Conservation (phyloP, 2,888 invertebrate genomes). For the Phorcus lineatus region DNA sequence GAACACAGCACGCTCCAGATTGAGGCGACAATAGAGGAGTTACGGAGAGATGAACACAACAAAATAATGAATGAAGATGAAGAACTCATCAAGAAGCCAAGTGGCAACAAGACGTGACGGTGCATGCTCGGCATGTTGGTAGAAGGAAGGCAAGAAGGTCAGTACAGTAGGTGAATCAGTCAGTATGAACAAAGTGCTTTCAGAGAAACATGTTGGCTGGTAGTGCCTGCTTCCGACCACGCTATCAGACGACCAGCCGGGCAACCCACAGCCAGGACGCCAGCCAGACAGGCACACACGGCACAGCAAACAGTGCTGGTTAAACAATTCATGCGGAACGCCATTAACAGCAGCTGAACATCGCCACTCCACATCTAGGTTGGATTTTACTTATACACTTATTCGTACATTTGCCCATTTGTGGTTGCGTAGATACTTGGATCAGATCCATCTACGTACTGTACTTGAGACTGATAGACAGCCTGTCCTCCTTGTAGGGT, state of each 20-base stretch:
- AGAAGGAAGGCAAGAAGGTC: background rate
- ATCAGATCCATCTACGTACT: conserved; percentile 81
- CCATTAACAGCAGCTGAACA: conserved; percentile 33
- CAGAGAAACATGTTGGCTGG: conserved; percentile 11
- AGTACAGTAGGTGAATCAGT: conserved; percentile 2
- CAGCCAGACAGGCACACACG: background rate
- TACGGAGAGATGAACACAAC: conserved; percentile 12
- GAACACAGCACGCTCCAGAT: conserved; percentile 15
- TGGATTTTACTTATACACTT: conserved; percentile 35
- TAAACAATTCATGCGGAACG: conserved; percentile 32
- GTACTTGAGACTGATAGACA: conserved; percentile 81
- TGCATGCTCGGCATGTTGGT: background rate
- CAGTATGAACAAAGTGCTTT: conserved; percentile 20
- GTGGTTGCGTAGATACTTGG: conserved; percentile 79
- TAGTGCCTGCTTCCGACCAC: background rate
- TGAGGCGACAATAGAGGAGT: conserved; percentile 7
- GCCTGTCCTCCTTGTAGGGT: conserved; percentile 71
- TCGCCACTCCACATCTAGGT: conserved; percentile 58
- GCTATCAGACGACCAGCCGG: background rate
- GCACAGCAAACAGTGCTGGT: background rate
- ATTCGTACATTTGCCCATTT: conserved; percentile 82
- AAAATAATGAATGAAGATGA: conserved; percentile 7
- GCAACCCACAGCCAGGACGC: background rate
- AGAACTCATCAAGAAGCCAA: conserved; percentile 11
- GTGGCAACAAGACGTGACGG: background rate